phyloP scores from a whole-genome alignment of 2,888 invertebrate genomes.

The Notodonta dromedarius region DNA sequence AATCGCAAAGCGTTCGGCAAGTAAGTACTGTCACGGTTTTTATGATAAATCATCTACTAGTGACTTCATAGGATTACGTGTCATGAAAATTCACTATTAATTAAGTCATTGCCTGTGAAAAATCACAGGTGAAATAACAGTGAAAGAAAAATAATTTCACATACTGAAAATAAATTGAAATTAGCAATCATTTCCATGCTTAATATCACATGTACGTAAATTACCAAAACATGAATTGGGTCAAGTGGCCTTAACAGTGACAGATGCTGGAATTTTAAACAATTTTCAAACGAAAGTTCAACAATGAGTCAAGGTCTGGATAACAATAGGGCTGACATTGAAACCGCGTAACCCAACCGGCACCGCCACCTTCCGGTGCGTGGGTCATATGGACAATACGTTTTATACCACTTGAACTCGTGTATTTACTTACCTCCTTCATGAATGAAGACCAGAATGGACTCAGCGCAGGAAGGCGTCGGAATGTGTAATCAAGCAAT shows the following conservation, averaged over 20 bases:
- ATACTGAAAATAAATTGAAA: too few relatives aligned
- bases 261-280: conserved; percentile 14
- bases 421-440: background rate
- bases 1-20: too few relatives aligned
- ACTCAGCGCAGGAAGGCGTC: background rate
- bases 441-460: background rate
- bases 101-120: too few relatives aligned
- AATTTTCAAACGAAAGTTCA: conserved; percentile 40
- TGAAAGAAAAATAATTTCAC: too few relatives aligned
- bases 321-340: conserved; percentile 39
- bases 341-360: conserved; percentile 13
- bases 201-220: background rate
- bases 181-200: too few relatives aligned
- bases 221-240: background rate
- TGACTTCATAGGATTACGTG: too few relatives aligned
- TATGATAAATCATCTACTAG: too few relatives aligned
- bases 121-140: too few relatives aligned
- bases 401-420: background rate
- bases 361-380: conserved; percentile 33
- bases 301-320: conserved; percentile 38
- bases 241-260: background rate
- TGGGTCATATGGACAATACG: conserved; percentile 34
- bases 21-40: too few relatives aligned
- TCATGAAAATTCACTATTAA: too few relatives aligned
- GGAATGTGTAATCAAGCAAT: background rate